A percentile compares a stretch with the other conserved stretches of the same genome.
phyloP scores from a whole-genome alignment of 1,140 invertebrate genomes.

The Ceratina calcarata region DNA sequence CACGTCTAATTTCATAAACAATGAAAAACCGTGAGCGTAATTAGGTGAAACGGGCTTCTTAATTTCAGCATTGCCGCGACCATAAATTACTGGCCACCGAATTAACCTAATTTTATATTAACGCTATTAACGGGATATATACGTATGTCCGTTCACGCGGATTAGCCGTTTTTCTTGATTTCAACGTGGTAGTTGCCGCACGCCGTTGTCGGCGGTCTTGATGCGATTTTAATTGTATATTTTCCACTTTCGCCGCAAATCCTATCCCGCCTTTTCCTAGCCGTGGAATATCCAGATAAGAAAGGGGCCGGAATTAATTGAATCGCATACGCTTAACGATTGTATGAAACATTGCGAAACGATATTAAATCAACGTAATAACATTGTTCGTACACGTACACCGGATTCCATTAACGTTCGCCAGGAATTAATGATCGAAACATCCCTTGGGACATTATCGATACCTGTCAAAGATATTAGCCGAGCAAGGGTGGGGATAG shows the following conservation, averaged over 20 bases:
- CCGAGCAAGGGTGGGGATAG: no score
- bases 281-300: no score
- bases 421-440: constrained; percentile 2
- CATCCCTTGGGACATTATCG: neutral
- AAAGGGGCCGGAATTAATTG: neutral
- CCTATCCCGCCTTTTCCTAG: neutral
- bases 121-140: constrained; percentile 19
- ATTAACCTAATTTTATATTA: constrained; percentile 45
- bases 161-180: constrained; percentile 23
- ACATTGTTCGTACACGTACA: neutral
- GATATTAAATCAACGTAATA: constrained; percentile 1
- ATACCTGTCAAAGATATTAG: constrained; percentile 18
- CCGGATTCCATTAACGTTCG: constrained; percentile 5
- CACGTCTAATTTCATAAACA: constrained; percentile 31
- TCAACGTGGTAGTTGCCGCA: neutral
- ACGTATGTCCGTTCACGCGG: neutral
- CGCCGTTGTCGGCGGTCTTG: neutral
- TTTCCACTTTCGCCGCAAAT: neutral
- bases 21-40: constrained; percentile 32
- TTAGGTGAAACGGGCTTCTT: constrained; percentile 20
- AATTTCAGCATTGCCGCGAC: constrained; percentile 19
- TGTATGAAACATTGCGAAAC: neutral
- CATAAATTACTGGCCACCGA: constrained; percentile 19
- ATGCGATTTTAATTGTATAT: constrained; percentile 7
- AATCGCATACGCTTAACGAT: neutral